Percentiles rank a stretch among this genome's conserved stretches.
Conservation (phyloP, 2,797 vertebrate genomes). For the Mormyrops boulengeri region DNA sequence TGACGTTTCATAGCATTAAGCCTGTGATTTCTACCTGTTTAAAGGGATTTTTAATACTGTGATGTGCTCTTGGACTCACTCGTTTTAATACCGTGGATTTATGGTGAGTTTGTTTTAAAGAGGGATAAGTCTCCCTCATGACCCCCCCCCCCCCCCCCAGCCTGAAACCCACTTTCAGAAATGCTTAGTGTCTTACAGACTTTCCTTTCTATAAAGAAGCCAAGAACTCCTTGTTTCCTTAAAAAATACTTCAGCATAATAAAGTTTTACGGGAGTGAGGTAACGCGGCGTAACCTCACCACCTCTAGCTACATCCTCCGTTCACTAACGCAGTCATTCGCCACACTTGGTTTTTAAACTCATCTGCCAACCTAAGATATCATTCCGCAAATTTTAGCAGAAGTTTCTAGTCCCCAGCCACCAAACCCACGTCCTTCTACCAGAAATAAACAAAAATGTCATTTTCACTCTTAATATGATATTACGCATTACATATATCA, state of each 20-base stretch:
- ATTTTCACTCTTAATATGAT: background rate
- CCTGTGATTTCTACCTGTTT: background rate
- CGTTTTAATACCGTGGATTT: slow-evolving; percentile 36
- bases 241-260: slow-evolving; percentile 34
- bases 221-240: slow-evolving; percentile 27
- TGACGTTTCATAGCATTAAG: slow-evolving; percentile 14
- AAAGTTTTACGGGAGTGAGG: slow-evolving; percentile 29
- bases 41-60: slow-evolving; percentile 23
- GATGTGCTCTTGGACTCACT: slow-evolving; percentile 19
- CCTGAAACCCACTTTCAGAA: slow-evolving; percentile 26
- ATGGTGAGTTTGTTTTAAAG: slow-evolving; percentile 38
- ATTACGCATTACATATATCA: background rate
- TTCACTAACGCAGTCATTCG: slow-evolving; percentile 2
- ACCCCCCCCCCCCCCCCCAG: background rate
- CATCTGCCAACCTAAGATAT: background rate
- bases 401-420: background rate
- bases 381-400: background rate
- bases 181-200: slow-evolving; percentile 27
- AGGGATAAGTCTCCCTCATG: slow-evolving; percentile 29
- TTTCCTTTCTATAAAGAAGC: slow-evolving; percentile 28
- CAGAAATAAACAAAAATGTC: background rate
- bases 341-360: background rate
- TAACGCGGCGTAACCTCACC: slow-evolving; percentile 14
- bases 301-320: background rate
- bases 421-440: background rate